These are phyloP conservation scores for Lepeophtheirus salmonis DNA, from an alignment of 1,140 invertebrate genomes.

Conservation along the genomic window DNA sequence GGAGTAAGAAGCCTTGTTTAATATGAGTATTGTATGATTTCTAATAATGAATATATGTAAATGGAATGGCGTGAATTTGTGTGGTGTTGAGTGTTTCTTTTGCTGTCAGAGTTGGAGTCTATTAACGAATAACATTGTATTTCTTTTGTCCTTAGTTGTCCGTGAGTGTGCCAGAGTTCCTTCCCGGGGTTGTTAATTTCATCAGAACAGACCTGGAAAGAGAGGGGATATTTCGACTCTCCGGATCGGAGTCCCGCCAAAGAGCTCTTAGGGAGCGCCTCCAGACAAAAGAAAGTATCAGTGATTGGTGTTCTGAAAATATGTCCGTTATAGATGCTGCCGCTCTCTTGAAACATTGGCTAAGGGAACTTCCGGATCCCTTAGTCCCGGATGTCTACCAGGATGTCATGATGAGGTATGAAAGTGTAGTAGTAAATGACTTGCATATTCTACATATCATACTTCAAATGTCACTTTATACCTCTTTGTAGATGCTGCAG, in stretches of 20 bases:
- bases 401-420: not conserved
- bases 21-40: no score
- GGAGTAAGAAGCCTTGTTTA: no score
- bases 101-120: no score
- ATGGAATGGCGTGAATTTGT: no score
- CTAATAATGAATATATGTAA: no score
- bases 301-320: not conserved
- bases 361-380: conserved; percentile 16
- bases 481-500: conserved; percentile 1
- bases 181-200: not conserved
- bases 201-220: not conserved
- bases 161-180: not conserved
- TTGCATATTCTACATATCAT: not conserved
- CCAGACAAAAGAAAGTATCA: not conserved
- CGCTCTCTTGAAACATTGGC: conserved; percentile 13
- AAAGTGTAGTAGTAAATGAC: not conserved
- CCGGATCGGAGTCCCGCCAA: conserved; percentile 5
- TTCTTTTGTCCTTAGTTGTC: not conserved
- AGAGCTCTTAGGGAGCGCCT: not conserved
- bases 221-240: conserved; percentile 4
- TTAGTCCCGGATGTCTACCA: conserved; percentile 2
- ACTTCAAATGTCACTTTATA: not conserved
- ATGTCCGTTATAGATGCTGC: conserved; percentile 9
- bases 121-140: no score
- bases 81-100: no score